These are phyloP conservation scores for Corythaeola cristata DNA, from an alignment of 2,113 vertebrate genomes.

Conservation along the genomic window DNA sequence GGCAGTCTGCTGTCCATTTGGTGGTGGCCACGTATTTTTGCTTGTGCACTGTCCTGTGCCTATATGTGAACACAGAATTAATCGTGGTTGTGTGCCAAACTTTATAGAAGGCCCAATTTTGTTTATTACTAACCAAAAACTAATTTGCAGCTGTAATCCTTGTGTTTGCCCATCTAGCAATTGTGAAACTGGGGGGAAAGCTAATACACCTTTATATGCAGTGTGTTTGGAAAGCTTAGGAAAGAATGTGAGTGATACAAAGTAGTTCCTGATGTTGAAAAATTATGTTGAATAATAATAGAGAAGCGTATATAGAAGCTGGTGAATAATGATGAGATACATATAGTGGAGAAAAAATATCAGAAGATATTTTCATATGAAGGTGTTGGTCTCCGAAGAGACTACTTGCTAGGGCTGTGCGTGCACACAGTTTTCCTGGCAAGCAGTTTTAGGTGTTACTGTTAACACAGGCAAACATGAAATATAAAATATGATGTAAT, in stretches of 20 bases:
- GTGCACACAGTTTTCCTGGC: background rate
- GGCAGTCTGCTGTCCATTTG: fast-evolving
- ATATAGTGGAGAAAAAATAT: background rate
- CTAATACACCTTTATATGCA: background rate
- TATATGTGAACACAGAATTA: background rate
- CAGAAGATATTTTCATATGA: background rate
- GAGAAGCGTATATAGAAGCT: background rate
- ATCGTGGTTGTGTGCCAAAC: background rate
- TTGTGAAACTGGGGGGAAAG: background rate
- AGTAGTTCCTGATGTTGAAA: background rate
- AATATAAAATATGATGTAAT: background rate
- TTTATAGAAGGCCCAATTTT: background rate
- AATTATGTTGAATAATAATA: background rate
- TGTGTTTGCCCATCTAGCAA: background rate
- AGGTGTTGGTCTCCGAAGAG: background rate
- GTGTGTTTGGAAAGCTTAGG: background rate
- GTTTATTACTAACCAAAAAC: background rate
- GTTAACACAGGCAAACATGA: background rate
- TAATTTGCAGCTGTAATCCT: background rate
- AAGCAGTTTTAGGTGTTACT: background rate
- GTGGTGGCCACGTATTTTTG: background rate
- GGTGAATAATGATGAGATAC: background rate
- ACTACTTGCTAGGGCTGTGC: background rate
- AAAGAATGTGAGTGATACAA: background rate
- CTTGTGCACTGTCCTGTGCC: background rate